Evolutionary conservation across 2,888 invertebrate species (phyloP).

Genomic region (Ramazzottius varieornatus): DNA sequence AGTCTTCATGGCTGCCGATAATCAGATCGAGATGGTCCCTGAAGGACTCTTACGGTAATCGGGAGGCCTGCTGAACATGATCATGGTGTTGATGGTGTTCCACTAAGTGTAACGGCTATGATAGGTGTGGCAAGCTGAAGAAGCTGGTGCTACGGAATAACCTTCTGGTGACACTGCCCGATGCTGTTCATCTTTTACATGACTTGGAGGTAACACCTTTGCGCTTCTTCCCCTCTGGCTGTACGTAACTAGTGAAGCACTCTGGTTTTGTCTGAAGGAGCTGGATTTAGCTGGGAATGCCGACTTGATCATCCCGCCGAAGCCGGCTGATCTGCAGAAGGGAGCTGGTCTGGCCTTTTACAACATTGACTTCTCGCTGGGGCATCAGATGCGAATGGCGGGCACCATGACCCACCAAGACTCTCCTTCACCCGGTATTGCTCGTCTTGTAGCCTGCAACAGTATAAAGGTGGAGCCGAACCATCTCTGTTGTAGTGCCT

Average conservation of each 20-base stretch:
- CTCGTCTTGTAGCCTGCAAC: not conserved
- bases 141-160: conserved; percentile 76
- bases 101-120: not conserved
- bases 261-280: conserved; percentile 22
- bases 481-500: not conserved
- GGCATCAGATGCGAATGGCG: conserved; percentile 68
- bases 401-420: conserved; percentile 51
- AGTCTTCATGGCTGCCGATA: conserved; percentile 82
- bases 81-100: not conserved
- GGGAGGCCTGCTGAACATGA: not conserved
- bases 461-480: not conserved
- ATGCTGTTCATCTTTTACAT: conserved; percentile 75
- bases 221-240: not conserved
- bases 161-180: conserved; percentile 75
- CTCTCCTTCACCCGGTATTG: conserved; percentile 36
- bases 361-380: conserved; percentile 92
- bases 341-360: conserved; percentile 46
- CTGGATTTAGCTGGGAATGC: conserved; percentile 72
- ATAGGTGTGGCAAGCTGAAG: conserved; percentile 68
- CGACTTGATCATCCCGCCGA: conserved; percentile 85
- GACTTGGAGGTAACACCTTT: conserved; percentile 36
- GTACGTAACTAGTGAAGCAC: no score
- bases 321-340: conserved; percentile 46
- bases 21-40: conserved; percentile 86
- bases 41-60: conserved; percentile 69